Evolutionary conservation across 2,113 vertebrate species (phyloP), one percentile per base, ranked within the genome.

Genomic region (Ammospiza nelsoni): DNA sequence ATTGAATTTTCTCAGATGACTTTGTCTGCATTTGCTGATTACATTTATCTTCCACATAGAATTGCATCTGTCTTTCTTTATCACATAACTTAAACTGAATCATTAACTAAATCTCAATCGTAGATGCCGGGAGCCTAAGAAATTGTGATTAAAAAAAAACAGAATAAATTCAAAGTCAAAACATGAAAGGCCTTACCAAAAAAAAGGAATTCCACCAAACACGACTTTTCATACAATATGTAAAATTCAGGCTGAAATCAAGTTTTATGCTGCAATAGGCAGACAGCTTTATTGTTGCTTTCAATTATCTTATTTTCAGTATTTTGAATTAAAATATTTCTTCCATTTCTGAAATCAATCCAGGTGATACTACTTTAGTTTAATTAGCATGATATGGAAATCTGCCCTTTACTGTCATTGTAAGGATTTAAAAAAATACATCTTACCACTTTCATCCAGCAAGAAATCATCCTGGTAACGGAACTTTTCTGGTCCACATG

Each of bases 401-500:
- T 72, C 58, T 92, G 77, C 72, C 84, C 71, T 67, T 67, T 71
- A 96, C 66, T 84, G 57, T 83, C 49, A 73, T 67, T 91, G 92
- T 91, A 95, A 97, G 84, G 69, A 96, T 95, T 97, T 95, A 52
- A 58, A 89, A 88, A 90, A 95, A 75, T 68, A 73, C 15, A 91
- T 93, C 92, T 98, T 97, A 99, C 99, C 99, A 96, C 96, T 98
- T 97, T 99, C 99, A 98, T 99, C 99, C 98, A 99, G 97, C 94
- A 99, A 98, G 97, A 99, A 99, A 97, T 99, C 99, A 97, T 99
- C 99, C 95, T 99, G 99, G 97, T 99, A 99, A 95, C 99, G 99
- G 96, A 99, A 99, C 97, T 99, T 99, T 98, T 99, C 99, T 44
- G 99, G 99, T 92, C 99, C 99, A 95, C 99, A 99, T 75, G 99